Percentiles rank a stretch among this genome's conserved stretches.
phyloP scores from a whole-genome alignment of 1,140 invertebrate genomes.

The Zaprionus lachaisei region DNA sequence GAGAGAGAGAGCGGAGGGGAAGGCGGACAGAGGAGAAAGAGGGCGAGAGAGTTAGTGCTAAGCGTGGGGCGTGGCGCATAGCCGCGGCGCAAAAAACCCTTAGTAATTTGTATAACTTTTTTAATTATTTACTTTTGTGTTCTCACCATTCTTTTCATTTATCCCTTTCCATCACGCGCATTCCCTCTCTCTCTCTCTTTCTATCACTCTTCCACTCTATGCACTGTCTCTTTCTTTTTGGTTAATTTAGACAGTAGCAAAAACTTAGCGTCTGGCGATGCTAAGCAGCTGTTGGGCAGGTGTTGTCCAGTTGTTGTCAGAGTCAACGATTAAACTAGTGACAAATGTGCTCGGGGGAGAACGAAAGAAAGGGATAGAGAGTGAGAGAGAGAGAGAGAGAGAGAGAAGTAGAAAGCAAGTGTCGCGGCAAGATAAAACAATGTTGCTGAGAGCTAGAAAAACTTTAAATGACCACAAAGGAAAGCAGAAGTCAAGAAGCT shows the following conservation, averaged over 20 bases:
- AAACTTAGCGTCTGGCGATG: conserved; percentile 9
- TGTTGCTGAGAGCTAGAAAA: neutral
- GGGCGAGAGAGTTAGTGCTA: neutral
- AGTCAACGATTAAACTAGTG: conserved; percentile 26
- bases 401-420: neutral
- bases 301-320: conserved; percentile 11
- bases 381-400: too few relatives aligned
- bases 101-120: conserved; percentile 73
- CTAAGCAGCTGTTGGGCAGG: conserved; percentile 20
- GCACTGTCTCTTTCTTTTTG: neutral
- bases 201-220: neutral
- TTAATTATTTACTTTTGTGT: conserved; percentile 64
- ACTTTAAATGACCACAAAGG: conserved; percentile 7
- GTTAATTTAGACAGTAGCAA: conserved; percentile 27
- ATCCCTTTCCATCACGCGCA: neutral
- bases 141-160: conserved; percentile 16
- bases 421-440: neutral
- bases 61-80: conserved; percentile 1
- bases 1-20: neutral
- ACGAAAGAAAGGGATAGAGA: neutral
- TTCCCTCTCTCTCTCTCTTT: neutral
- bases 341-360: conserved; percentile 16
- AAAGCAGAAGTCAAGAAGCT: conserved; percentile 5
- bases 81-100: conserved; percentile 18
- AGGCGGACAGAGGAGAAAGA: neutral